phyloP scores from a whole-genome alignment of 1,140 invertebrate genomes.

The Chironomus striatipennis region DNA sequence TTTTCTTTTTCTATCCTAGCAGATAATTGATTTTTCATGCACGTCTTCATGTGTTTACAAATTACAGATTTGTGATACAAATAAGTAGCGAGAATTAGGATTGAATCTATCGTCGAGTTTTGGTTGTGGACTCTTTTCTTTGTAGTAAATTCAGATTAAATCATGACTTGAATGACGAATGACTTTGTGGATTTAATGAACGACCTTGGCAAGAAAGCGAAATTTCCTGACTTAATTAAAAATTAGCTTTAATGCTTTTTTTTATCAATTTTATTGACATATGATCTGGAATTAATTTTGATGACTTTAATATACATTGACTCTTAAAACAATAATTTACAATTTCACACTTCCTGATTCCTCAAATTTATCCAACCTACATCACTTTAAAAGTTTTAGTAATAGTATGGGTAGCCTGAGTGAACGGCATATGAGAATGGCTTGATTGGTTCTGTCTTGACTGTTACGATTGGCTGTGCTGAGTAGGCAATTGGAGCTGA shows the following conservation, averaged over 20 bases:
- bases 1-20: not conserved
- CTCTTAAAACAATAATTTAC: not conserved
- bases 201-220: too few relatives aligned
- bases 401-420: not conserved
- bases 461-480: too few relatives aligned
- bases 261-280: not conserved
- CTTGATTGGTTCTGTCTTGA: not conserved
- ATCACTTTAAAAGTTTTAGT: too few relatives aligned
- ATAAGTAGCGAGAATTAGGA: not conserved
- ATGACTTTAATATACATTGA: too few relatives aligned
- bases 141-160: too few relatives aligned
- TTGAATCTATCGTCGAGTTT: too few relatives aligned
- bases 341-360: not conserved
- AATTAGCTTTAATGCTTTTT: not conserved
- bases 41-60: not conserved
- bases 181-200: too few relatives aligned
- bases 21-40: constrained; percentile 13
- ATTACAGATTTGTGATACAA: not conserved
- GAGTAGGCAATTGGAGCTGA: too few relatives aligned
- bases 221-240: too few relatives aligned
- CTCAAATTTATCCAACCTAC: not conserved
- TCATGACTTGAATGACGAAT: too few relatives aligned
- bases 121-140: too few relatives aligned
- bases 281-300: not conserved
- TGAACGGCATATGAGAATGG: not conserved